Evolutionary conservation across 2,888 invertebrate genomes (phyloP), one percentile per base, ranked within the genome.

Genomic region (Dynastes maya): DNA sequence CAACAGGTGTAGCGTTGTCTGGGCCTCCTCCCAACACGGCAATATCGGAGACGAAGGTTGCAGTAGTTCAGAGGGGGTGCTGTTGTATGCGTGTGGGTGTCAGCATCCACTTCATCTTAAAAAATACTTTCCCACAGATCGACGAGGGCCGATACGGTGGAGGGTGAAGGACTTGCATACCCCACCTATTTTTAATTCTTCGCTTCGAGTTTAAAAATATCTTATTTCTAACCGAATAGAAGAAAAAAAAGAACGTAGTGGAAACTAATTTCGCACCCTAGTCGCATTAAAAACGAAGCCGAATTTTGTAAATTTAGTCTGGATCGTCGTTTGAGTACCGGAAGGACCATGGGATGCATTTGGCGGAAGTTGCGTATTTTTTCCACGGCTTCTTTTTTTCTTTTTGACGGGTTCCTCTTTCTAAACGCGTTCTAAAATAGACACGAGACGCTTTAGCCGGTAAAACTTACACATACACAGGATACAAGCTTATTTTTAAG

Each of bases 261-360:
- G 0, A 86, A 85, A 83, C 84, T 83, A 84, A 85, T 86, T 86
- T 85, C 82, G 86, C 85, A 85, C 85, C 86, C 86, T 85, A 45
- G 11, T 45, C 45, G 45, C 11, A 45, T 45, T 11, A 11, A 45
- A 11, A 45, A 45, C 8, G 45, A 45, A 45, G 11, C 45, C 45
- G 45, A 45, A 45, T 45, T 45, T 45, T 2, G 45, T 45, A 45
- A 45, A 45, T 45, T 45, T 45, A 45, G 45, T 45, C 45, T 45
- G 11, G 45, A 45, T 45, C 45, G 45, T 45, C 2, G 45, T 11
- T 45, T 8, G 45, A 8, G 11, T 45, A 45, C 45, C 45, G 45
- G 45, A 45, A 45, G 45, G 2, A 45, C 45, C 11, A 5, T 45
- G 45, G 45, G 1, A 11, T 11, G 45, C 45, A 45, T 45, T 45